Conservation (phyloP, 2,113 vertebrate genomes). For the Mirza zaza region DNA sequence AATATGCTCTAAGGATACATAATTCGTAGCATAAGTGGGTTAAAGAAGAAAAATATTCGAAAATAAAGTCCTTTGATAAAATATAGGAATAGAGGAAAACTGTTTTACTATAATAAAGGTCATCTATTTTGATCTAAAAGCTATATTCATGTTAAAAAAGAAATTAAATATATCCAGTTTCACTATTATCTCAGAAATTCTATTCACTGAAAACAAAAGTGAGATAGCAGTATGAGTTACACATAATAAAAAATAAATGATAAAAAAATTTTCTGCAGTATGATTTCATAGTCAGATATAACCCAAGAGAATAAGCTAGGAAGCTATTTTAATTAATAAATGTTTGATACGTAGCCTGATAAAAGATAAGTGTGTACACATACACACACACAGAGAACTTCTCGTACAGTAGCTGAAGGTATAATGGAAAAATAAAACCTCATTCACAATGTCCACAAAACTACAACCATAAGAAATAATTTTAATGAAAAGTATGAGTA, state of each 20-base stretch:
- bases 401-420: neutral
- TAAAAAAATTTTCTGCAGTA: neutral
- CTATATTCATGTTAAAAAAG: neutral
- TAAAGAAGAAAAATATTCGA: constrained; percentile 32
- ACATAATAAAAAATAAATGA: neutral
- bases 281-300: constrained; percentile 35
- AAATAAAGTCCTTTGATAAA: constrained; percentile 5
- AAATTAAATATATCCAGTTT: neutral
- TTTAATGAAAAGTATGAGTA: neutral
- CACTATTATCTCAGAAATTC: constrained; percentile 1
- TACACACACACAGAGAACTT: neutral
- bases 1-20: neutral
- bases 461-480: neutral
- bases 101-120: neutral
- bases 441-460: neutral
- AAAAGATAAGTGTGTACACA: neutral
- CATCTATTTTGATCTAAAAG: neutral
- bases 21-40: neutral
- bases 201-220: neutral
- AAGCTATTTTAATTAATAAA: constrained; percentile 40
- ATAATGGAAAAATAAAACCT: neutral
- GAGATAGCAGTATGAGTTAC: neutral
- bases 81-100: neutral
- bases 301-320: neutral
- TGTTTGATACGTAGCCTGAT: neutral